Evolutionary conservation across 2,113 vertebrate species (phyloP).

Genomic region (Cinclus mexicanus): DNA sequence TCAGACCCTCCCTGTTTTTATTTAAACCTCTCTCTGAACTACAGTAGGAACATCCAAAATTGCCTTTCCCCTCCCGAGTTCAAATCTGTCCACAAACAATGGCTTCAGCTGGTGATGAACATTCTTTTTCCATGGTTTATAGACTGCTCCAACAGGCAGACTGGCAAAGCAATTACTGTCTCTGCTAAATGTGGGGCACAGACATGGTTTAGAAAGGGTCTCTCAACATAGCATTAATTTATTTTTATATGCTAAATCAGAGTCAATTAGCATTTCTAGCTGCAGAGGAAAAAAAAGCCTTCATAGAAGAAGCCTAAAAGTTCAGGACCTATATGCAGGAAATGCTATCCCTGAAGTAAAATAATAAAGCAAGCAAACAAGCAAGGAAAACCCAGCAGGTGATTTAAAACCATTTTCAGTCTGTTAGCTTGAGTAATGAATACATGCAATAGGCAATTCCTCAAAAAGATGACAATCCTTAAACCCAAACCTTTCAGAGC

Average conservation of each 20-base stretch:
- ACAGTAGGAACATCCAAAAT: background rate
- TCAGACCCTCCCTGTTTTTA: background rate
- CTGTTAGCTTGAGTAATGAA: background rate
- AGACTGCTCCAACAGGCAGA: background rate
- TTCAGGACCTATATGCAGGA: background rate
- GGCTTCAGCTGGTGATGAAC: background rate
- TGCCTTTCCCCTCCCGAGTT: background rate
- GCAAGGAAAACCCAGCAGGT: background rate
- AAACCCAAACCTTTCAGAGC: background rate
- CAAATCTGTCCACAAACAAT: background rate
- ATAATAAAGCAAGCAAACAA: background rate
- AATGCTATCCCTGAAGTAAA: background rate
- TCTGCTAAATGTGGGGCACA: background rate
- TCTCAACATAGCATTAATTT: background rate
- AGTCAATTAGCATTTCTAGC: background rate
- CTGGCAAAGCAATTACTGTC: background rate
- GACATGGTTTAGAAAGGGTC: background rate
- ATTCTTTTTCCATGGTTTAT: background rate
- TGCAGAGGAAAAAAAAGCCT: background rate
- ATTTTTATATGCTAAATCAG: background rate
- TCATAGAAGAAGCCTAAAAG: background rate
- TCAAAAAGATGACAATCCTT: background rate
- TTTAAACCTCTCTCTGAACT: background rate
- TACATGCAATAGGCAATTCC: background rate
- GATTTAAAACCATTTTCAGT: background rate